Percentiles rank a stretch among this genome's conserved stretches.
These are phyloP conservation scores for Eristalinus sepulchralis DNA, from an alignment of 2,888 invertebrate genomes.

Conservation along the genomic window DNA sequence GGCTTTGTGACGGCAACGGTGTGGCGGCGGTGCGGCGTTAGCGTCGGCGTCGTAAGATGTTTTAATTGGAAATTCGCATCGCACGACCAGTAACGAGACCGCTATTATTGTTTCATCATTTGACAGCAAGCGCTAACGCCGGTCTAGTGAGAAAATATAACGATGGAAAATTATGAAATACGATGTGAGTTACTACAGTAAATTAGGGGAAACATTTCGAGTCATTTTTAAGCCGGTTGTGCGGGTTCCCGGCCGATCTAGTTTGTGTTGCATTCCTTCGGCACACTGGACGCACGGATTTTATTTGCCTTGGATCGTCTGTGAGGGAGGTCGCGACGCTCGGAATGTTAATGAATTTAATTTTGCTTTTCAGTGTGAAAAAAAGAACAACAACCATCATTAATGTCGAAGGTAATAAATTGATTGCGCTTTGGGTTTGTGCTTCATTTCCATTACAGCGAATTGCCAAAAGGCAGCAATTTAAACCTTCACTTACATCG, in stretches of 20 bases:
- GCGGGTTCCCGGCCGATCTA: neutral
- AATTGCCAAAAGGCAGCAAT: slow-evolving; percentile 3
- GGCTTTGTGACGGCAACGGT: neutral
- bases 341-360: slow-evolving; percentile 5
- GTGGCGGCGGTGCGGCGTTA: neutral
- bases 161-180: neutral
- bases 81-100: neutral
- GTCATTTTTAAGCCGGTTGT: neutral
- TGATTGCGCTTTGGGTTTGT: neutral
- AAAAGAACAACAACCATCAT: neutral
- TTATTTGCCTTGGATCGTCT: too few relatives aligned
- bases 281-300: neutral
- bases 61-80: neutral
- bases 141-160: neutral
- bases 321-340: neutral
- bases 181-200: neutral
- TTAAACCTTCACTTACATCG: slow-evolving; percentile 15
- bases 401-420: slow-evolving; percentile 5
- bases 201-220: neutral
- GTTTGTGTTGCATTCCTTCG: neutral
- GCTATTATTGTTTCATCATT: neutral
- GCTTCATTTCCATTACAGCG: slow-evolving; percentile 1
- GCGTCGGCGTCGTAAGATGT: neutral
- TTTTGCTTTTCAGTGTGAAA: neutral
- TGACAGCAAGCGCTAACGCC: neutral